Conservation (phyloP, 2,113 vertebrate species). For the Myiagra hebetior region DNA sequence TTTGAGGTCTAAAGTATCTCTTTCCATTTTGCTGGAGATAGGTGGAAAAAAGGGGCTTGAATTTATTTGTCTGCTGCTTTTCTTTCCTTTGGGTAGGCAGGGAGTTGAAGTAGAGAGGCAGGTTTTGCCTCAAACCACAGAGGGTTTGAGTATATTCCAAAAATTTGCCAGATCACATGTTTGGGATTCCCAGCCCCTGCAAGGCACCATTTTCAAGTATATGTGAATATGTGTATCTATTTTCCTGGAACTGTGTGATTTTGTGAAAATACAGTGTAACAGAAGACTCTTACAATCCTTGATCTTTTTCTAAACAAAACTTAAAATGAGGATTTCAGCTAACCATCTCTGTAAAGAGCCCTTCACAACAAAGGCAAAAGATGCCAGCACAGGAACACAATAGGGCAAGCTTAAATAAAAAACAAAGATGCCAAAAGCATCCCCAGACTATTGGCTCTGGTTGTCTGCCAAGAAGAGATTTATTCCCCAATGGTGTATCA, state of each 20-base stretch:
- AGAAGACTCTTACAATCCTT: neutral
- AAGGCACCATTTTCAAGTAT: neutral
- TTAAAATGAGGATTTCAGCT: neutral
- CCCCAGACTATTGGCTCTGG: neutral
- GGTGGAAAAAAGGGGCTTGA: neutral
- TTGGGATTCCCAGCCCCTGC: neutral
- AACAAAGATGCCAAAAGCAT: neutral
- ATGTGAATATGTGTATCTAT: neutral
- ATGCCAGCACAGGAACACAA: constrained; percentile 3
- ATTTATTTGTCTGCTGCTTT: neutral
- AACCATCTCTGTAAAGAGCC: neutral
- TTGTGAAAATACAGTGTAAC: neutral
- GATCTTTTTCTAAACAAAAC: neutral
- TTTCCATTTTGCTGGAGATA: neutral
- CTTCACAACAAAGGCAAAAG: neutral
- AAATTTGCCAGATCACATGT: neutral
- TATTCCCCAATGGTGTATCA: neutral
- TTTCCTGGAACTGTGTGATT: neutral
- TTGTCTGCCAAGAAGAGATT: constrained; percentile 8
- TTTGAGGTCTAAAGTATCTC: neutral
- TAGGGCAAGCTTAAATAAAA: neutral
- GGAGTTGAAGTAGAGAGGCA: neutral
- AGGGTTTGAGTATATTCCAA: neutral
- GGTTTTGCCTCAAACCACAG: neutral
- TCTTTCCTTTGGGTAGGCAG: neutral